These are phyloP conservation scores for Tipula helvola DNA, from an alignment of 2,888 invertebrate species.

Conservation along the genomic window DNA sequence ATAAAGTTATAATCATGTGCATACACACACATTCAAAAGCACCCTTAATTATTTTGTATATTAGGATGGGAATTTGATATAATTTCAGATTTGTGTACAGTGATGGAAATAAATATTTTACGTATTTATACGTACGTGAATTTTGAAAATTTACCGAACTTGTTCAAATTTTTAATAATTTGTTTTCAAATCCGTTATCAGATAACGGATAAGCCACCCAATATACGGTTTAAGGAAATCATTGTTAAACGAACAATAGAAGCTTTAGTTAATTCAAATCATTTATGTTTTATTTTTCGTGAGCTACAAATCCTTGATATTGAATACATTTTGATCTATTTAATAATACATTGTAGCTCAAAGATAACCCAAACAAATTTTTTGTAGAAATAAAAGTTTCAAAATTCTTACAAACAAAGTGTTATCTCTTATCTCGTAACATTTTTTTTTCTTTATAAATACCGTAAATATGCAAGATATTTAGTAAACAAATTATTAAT, in stretches of 20 bases:
- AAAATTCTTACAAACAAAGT: neutral
- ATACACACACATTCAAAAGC: neutral
- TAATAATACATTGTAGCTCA: neutral
- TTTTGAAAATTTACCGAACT: no score
- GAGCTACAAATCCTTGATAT: neutral
- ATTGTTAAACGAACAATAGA: no score
- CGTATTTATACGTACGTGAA: no score
- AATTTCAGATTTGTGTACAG: neutral
- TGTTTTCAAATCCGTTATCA: no score
- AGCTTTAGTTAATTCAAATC: no score
- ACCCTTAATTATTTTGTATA: neutral
- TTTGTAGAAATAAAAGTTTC: neutral
- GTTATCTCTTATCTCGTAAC: neutral
- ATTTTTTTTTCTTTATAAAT: neutral
- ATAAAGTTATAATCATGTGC: neutral
- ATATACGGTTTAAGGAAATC: no score
- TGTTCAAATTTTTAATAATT: no score
- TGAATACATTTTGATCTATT: neutral
- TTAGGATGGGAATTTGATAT: neutral
- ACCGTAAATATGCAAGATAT: neutral
- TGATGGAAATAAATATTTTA: neutral
- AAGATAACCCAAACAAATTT: neutral
- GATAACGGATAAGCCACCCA: no score
- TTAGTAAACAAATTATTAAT: neutral
- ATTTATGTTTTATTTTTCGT: no score